Base-by-base conservation (phyloP, 2,113 vertebrate genomes). In the Micromys minutus region DNA sequence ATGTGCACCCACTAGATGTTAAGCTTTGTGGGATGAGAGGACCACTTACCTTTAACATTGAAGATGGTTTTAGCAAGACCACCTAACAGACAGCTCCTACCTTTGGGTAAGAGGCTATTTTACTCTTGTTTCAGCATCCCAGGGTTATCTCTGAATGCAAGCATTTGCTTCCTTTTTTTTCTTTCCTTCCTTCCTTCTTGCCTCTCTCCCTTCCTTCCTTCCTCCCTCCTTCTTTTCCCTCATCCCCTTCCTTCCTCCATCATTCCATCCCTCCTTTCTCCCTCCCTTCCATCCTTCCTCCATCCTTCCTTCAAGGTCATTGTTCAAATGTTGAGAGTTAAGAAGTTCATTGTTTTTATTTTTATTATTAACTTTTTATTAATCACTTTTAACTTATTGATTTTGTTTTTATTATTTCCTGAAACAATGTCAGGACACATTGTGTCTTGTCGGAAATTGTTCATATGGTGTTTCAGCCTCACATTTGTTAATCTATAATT, bases 391-490 rank as follows among this genome's bases (percentile, higher is more conserved):
- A 83, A 34, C 47, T 34, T 34, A 63, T 65, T 65, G 26, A 42
- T 63, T 65, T 65, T 65, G 29, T 19, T 63, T 95, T 81, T 93
- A 65, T 76, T 94, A 57, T 88, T 84, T 89, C 81, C 69, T 91
- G 10, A 72, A 88, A 21, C 85, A 71, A 13, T 61, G 65, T 96
- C 42, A 34, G 22, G 63, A 61, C 29, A 59, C 24, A 84, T 59
- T 52, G 16, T 16, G 10, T 29, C 26, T 94, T 59, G 39, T 8
- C 77, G 47, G 83, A 45, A 45, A 42, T 55, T 39, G 31, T 52
- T 36, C 22, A 76, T 6, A 5, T 67, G 55, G 65, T 10, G n/a
- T 29, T n/a, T 42, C 59, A 76, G 11, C 22, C 92, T 67, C 21
- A 83, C 4, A 9, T 67, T 91, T 89, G 57, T 85, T 47, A 17